Evolutionary conservation across 2,113 vertebrate species (phyloP), one percentile per base, ranked within the genome.

Genomic region (Gracilinanus agilis): DNA sequence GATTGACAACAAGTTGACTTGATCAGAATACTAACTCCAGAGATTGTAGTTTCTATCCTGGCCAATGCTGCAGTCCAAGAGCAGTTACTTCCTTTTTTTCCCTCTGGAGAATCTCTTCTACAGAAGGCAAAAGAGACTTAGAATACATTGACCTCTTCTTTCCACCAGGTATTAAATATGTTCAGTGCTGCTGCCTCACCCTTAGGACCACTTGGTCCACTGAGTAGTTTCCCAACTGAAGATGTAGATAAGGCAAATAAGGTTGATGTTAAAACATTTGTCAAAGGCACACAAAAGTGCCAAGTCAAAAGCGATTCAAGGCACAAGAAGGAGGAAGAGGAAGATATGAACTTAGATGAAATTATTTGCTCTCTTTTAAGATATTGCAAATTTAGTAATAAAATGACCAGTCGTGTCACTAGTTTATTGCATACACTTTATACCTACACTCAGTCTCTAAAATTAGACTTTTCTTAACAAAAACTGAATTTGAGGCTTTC

Each of bases 331-430:
- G 99, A 99, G 0, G 99, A 99, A 89, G 99, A 99, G 90, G 99
- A 99, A 98, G 99, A 99, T 96, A 99, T 99, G 99, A 99, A 99
- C 98, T 98, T 99, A 98, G 99, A 99, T 98, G 99, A 98, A 98
- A 49, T 98, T 96, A 97, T 96, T 97, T 96, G 90, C 61, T 97
- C 53, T 97, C 97, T 96, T 96, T 96, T 96, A 95, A 90, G 25
- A 24, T 53, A 53, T 54, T 95, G 94, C 93, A 96, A 98, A 96
- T 5, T 96, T 98, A 98, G 97, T 96, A 97, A 98, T 97, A 98
- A 97, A 96, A 94, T 91, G 95, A 49, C 49, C 97, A 97, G 98
- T 98, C 98, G 98, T 94, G 96, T 98, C 96, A 97, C 53, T 94
- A 92, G 91, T 96, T 98, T 97, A 98, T 97, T 97, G 97, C 97